A percentile compares a stretch with the other conserved stretches of the same genome.
phyloP scores from a whole-genome alignment of 2,888 invertebrate genomes.

The Noctua janthe region DNA sequence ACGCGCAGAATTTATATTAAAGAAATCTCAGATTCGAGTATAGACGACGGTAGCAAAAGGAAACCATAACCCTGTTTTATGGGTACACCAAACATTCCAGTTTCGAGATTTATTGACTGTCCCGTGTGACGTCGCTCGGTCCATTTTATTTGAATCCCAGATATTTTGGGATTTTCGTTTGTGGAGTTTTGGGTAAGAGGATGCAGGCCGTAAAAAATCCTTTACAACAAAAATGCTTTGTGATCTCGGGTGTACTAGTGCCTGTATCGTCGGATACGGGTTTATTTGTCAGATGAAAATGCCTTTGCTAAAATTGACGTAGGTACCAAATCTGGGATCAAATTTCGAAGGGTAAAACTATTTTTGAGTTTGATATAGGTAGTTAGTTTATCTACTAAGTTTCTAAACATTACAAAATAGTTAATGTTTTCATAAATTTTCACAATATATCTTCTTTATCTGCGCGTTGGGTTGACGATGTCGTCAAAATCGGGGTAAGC shows the following conservation, averaged over 20 bases:
- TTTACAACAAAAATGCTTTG: slow-evolving; percentile 45
- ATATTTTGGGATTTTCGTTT: slow-evolving; percentile 49
- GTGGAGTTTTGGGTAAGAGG: slow-evolving; percentile 17
- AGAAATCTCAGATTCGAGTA: slow-evolving; percentile 23
- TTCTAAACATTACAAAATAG: neutral
- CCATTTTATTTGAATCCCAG: slow-evolving; percentile 53
- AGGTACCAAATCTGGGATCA: neutral
- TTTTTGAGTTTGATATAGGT: neutral
- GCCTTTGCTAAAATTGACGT: neutral
- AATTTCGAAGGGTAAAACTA: neutral
- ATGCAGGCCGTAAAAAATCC: slow-evolving; percentile 47
- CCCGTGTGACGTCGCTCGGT: slow-evolving; percentile 34
- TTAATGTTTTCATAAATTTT: neutral
- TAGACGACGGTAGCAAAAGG: slow-evolving; percentile 24
- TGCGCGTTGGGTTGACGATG: too few species aligned
- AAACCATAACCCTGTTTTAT: slow-evolving; percentile 73
- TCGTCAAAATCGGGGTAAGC: too few species aligned
- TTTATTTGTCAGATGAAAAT: slow-evolving; percentile 20
- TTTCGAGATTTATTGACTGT: slow-evolving; percentile 69
- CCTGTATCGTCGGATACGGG: slow-evolving; percentile 28
- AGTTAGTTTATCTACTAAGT: neutral
- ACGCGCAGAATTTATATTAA: slow-evolving; percentile 52
- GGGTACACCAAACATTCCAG: slow-evolving; percentile 70
- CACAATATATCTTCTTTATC: neutral
- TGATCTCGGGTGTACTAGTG: slow-evolving; percentile 22